Evolutionary conservation across 1,140 invertebrate genomes (phyloP), one percentile per base, ranked within the genome.

Genomic region (Oscheius sp.): DNA sequence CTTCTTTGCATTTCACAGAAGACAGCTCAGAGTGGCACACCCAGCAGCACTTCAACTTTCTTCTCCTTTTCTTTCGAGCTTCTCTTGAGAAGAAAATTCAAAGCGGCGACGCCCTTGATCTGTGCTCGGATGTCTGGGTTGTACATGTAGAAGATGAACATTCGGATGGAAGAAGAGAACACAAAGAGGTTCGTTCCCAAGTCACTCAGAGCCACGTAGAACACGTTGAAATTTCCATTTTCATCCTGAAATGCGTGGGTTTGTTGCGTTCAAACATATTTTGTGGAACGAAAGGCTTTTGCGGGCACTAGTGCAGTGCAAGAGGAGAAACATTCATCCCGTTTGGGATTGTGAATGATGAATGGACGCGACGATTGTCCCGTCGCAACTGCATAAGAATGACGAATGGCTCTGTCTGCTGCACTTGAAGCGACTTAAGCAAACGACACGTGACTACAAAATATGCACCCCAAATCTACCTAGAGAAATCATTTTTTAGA

Each of bases 111-210:
- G 23, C 49, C 28, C 23, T 55, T 55, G 23, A 55, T 15, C 49
- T 55, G 49, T 7, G 49, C 49, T 55, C 49, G 49, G 2, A 73
- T 58, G 20, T 73, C 70, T 0, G 45, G 18, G 26, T 73, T 73
- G 34, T 73, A 73, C 32, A 65, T 73, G 46, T 64, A 64, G 62
- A 64, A 73, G 34, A 73, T 73, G 29, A 73, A 73, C 2, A 73
- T 42, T 36, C 70, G 26, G 18, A 73, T 66, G 29, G 70, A 28
- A 1, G 70, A 73, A 1, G 61, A 73, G 32, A 73, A 55, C 15
- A 73, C 62, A 31, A 73, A 73, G 1, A 73, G 26, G 35, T 55
- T 64, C 1, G 70, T 64, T 49, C 70, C 70, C 10, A 73, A 13
- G 23, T 73, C 70, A 29, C 61, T 55, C 1, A 55, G 13, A n/a